phyloP scores from a whole-genome alignment of 1,140 invertebrate species.

The Camponotus vicinus region DNA sequence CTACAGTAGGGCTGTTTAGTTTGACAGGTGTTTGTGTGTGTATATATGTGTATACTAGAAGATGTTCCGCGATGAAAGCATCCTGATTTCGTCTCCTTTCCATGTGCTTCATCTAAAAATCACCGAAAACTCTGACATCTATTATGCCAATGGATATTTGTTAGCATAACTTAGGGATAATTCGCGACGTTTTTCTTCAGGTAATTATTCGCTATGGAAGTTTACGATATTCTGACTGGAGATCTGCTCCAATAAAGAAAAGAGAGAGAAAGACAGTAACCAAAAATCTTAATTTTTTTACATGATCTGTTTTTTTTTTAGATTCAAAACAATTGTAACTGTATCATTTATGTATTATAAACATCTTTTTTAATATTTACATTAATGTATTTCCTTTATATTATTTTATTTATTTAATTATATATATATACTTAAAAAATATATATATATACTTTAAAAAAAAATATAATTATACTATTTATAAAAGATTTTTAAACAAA shows the following conservation, averaged over 20 bases:
- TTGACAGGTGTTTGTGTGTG: slow-evolving; percentile 21
- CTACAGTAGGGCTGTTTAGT: neutral
- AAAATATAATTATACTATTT: neutral
- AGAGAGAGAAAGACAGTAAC: neutral
- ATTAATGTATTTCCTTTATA: neutral
- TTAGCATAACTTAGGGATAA: neutral
- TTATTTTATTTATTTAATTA: neutral
- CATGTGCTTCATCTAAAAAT: neutral
- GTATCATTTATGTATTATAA: neutral
- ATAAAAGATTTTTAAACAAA: slow-evolving; percentile 20
- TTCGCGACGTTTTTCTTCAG: neutral
- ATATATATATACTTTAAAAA: neutral
- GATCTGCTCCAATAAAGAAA: neutral
- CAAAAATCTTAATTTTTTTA: neutral
- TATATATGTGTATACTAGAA: too few relatives aligned
- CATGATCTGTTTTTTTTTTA: neutral
- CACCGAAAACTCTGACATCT: neutral
- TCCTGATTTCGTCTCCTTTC: neutral
- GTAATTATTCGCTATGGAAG: neutral
- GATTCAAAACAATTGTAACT: neutral
- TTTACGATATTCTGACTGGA: too few relatives aligned
- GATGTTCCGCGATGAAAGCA: neutral
- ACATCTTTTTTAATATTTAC: neutral
- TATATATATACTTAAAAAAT: neutral
- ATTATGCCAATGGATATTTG: neutral